phyloP scores from a whole-genome alignment of 2,888 invertebrate species.

The Himalopsyche anomala region DNA sequence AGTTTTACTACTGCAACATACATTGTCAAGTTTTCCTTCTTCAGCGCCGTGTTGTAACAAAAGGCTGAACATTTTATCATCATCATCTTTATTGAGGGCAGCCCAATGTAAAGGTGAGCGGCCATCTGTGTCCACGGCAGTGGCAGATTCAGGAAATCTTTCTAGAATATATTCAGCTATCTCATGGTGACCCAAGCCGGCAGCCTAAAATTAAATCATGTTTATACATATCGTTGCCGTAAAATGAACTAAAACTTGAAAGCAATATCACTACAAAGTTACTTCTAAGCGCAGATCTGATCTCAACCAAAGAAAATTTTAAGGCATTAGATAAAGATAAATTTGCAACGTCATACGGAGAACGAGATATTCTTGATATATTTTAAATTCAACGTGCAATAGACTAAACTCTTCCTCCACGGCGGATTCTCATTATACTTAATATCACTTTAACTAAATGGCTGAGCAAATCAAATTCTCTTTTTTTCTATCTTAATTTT shows the following conservation, averaged over 20 bases:
- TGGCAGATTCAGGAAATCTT: constrained; percentile 82
- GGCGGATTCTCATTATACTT: too few species aligned
- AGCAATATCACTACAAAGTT: not conserved
- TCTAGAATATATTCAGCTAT: constrained; percentile 85
- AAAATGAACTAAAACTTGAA: not conserved
- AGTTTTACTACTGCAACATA: constrained; percentile 72
- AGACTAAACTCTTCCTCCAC: too few species aligned
- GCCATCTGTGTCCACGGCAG: constrained; percentile 87
- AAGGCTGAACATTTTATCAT: constrained; percentile 85
- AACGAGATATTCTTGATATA: too few species aligned
- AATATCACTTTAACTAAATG: too few species aligned
- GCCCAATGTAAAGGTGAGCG: constrained; percentile 93
- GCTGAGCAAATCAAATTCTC: too few species aligned
- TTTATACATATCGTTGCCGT: too few species aligned
- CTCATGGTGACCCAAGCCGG: constrained; percentile 86
- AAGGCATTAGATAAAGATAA: too few species aligned
- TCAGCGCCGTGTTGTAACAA: constrained; percentile 90
- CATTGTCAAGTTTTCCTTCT: constrained; percentile 89
- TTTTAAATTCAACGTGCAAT: too few species aligned
- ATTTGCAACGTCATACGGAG: too few species aligned
- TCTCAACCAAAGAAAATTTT: too few species aligned
- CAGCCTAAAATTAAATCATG: constrained; percentile 78
- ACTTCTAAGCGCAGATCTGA: not conserved
- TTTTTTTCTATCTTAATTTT: too few species aligned
- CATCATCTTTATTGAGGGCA: constrained; percentile 86